These are phyloP conservation scores for Meriones unguiculatus DNA, from an alignment of 2,113 vertebrate genomes.

Conservation along the genomic window DNA sequence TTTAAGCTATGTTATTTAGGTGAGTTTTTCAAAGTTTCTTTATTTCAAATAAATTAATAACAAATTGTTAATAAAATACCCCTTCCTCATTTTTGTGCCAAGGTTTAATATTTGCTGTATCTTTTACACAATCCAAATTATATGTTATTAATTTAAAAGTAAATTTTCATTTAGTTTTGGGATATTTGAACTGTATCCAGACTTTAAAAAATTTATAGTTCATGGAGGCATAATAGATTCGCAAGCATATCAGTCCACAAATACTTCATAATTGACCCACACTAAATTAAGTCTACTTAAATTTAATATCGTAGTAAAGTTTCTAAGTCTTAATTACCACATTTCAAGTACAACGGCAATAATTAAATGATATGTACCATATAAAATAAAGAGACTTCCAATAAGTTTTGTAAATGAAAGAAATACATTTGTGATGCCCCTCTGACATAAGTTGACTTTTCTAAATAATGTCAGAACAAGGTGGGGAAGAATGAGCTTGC, in stretches of 20 bases:
- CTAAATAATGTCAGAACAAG: neutral
- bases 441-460: neutral
- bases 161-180: neutral
- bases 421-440: neutral
- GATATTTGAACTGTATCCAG: neutral
- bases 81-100: neutral
- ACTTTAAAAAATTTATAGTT: constrained; percentile 9
- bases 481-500: neutral
- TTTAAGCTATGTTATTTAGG: neutral
- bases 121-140: neutral
- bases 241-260: neutral
- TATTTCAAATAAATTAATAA: neutral
- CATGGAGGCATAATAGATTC: neutral
- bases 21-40: neutral
- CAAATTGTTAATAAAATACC: constrained; percentile 18
- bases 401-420: neutral
- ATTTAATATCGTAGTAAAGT: neutral
- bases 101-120: neutral
- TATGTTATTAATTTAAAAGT: neutral
- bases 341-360: neutral
- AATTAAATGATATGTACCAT: neutral
- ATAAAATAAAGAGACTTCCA: neutral
- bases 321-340: neutral
- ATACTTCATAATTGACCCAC: neutral
- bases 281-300: neutral